phyloP scores from a whole-genome alignment of 1,140 invertebrate genomes.

The Dendroctonus ponderosae region DNA sequence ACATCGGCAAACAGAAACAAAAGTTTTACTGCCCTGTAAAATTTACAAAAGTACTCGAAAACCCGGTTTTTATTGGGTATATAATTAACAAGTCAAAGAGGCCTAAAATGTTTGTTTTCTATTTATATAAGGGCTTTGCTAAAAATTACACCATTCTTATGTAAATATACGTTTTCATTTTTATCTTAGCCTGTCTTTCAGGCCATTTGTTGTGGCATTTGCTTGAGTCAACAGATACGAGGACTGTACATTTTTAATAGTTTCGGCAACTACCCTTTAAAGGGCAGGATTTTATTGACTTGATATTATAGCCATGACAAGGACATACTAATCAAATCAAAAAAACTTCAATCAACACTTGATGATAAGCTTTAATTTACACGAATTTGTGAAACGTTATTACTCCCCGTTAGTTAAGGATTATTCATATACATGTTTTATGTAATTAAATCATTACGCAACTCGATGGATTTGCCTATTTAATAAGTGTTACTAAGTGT shows the following conservation, averaged over 20 bases:
- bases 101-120: conserved; percentile 32
- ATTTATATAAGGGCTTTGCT: conserved; percentile 31
- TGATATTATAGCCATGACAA: background rate
- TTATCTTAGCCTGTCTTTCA: conserved; percentile 3
- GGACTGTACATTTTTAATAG: background rate
- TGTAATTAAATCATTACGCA: conserved; percentile 3
- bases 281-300: background rate
- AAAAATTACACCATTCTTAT: conserved; percentile 29
- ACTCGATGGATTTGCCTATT: conserved; percentile 14
- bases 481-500: conserved; percentile 22
- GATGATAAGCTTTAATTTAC: no score
- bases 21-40: conserved; percentile 26
- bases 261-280: background rate
- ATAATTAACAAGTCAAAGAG: conserved; percentile 32
- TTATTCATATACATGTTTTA: conserved; percentile 12
- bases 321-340: no score
- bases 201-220: conserved; percentile 12
- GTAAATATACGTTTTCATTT: conserved; percentile 27
- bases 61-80: conserved; percentile 29
- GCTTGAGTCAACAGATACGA: conserved; percentile 6
- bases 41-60: conserved; percentile 34
- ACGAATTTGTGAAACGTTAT: no score
- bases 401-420: background rate
- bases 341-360: no score
- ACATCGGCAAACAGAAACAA: conserved; percentile 32